Percentiles rank a stretch among this genome's conserved stretches.
phyloP scores from a whole-genome alignment of 2,113 vertebrate genomes.

The Gavialis gangeticus region DNA sequence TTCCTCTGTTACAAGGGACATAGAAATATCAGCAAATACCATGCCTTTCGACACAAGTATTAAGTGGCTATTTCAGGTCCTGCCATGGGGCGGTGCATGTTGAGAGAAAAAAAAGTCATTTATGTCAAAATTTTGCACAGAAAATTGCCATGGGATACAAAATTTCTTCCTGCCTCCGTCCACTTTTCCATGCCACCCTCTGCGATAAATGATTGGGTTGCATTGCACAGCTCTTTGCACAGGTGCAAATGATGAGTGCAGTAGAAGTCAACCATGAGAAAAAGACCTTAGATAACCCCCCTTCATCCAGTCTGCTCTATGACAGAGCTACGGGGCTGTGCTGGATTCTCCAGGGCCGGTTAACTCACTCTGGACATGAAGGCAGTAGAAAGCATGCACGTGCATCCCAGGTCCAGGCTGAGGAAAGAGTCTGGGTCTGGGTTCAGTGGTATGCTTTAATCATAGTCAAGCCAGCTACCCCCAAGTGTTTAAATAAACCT shows the following conservation, averaged over 20 bases:
- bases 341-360: accelerated
- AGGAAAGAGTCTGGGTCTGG: neutral
- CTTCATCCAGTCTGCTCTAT: too few relatives aligned
- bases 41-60: neutral
- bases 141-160: neutral
- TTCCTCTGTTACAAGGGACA: neutral
- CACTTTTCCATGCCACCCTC: neutral
- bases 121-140: neutral
- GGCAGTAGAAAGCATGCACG: accelerated
- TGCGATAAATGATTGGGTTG: neutral
- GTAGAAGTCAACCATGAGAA: neutral
- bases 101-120: accelerated
- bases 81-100: neutral
- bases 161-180: neutral
- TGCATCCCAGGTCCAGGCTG: neutral
- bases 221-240: neutral
- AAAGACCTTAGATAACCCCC: neutral
- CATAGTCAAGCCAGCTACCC: neutral
- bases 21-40: neutral
- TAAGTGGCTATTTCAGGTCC: neutral
- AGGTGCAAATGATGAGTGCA: neutral
- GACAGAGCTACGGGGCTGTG: too few relatives aligned
- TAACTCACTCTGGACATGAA: neutral
- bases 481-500: constrained; percentile 12
- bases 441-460: neutral